Evolutionary conservation across 2,797 vertebrate genomes (phyloP).

Genomic region (Brachyrhaphis roseni): DNA sequence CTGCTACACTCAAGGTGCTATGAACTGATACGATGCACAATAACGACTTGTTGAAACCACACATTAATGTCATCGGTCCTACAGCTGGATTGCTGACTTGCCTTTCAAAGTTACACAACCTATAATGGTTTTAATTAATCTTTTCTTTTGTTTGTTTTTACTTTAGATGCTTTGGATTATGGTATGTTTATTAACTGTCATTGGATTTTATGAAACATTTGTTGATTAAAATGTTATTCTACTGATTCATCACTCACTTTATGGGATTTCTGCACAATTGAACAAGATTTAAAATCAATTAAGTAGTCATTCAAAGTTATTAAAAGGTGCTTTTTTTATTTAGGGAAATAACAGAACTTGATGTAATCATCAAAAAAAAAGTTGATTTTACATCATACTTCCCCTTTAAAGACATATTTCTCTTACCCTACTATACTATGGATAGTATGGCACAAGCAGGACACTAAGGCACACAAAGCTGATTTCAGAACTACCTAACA

Average conservation of each 20-base stretch:
- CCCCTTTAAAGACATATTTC: too few relatives aligned
- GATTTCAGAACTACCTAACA: too few relatives aligned
- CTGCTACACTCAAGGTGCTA: slow-evolving; percentile 55
- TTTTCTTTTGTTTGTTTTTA: slow-evolving; percentile 17
- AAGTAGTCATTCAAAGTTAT: not conserved
- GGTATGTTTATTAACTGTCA: slow-evolving; percentile 55
- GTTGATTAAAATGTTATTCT: slow-evolving; percentile 67
- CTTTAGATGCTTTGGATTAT: slow-evolving; percentile 53
- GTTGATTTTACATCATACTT: too few relatives aligned
- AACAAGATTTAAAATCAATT: not conserved
- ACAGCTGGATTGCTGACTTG: slow-evolving; percentile 5
- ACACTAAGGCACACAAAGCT: too few relatives aligned
- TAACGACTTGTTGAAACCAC: slow-evolving; percentile 13
- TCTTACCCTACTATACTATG: too few relatives aligned
- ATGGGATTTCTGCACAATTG: not conserved
- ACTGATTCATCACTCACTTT: not conserved
- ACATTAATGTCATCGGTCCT: slow-evolving; percentile 17
- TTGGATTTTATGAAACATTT: slow-evolving; percentile 61
- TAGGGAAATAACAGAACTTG: too few relatives aligned
- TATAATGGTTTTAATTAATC: slow-evolving; percentile 33
- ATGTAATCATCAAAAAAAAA: too few relatives aligned
- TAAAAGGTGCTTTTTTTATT: too few relatives aligned
- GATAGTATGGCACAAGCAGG: too few relatives aligned
- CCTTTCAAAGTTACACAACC: slow-evolving; percentile 51
- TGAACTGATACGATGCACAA: slow-evolving; percentile 39